Base-by-base conservation (phyloP, 2,888 invertebrate species). In the Scrobipalpa costella region DNA sequence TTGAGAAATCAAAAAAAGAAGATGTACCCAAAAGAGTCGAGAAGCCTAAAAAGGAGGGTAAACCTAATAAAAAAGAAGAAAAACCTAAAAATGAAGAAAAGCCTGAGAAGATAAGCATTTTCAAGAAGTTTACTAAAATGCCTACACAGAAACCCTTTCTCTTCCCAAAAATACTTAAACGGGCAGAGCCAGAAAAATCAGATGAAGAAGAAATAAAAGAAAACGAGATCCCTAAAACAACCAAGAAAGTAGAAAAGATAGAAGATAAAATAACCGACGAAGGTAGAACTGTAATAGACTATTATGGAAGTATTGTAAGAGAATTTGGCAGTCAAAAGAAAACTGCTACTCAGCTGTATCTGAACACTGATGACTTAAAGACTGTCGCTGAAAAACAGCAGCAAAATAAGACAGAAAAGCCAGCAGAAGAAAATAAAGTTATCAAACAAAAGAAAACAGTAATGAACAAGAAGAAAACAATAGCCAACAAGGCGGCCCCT, bases 301-400 rank as follows among this genome's bases (percentile, higher is more conserved):
- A 96, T 78, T 97, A 97, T 73, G 95, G 95, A 17, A 96, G 95
- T 78, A 94, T 97, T 68, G 95, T 97, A 1, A 94, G 93, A 72
- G 95, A 94, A 77, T 94, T 94, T 73, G 94, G 95, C 13, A 86
- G 84, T 64, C 87, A 86, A 15, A 92, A 90, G 67, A 92, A 87
- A 74, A 79, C 88, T 7, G 78, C 84, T 57, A 86, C 92, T 11
- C 92, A 92, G 0, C 80, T 94, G 49, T 94, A 94, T 71, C 86
- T 94, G 21, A 93, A 93, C 70, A 93, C 93, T 7, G 94, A 94
- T 63, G 94, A 94, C 64, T 80, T 94, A 60, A 94, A 93, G 74
- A 92, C 90, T 66, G 92, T 93, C 0, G 93, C 93, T 3, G 93
- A 92, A 66, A 86, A 89, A 70, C 92, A 92, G 63, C 87, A 88